Conservation (phyloP, 53 echinoderm and acorn worm genomes). For the Zoroaster sp. region DNA sequence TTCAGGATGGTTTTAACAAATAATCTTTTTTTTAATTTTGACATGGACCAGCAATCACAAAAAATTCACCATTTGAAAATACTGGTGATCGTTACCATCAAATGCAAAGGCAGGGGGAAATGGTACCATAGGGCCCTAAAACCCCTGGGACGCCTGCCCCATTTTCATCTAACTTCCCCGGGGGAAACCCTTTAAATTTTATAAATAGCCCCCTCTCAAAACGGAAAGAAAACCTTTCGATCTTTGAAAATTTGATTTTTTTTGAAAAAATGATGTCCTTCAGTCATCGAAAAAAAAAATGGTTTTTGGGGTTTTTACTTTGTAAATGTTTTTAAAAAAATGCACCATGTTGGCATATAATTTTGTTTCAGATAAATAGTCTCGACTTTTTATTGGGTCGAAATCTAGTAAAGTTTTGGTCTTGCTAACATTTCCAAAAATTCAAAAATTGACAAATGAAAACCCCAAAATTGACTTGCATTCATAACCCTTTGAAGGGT, state of each 20-base stretch:
- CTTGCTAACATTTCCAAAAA: background rate
- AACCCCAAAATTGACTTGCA: background rate
- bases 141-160: background rate
- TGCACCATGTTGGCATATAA: too few species aligned
- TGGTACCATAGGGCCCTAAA: constrained; percentile 5
- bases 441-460: background rate
- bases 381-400: background rate
- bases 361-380: too few species aligned
- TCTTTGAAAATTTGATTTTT: too few species aligned
- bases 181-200: background rate
- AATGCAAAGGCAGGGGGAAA: background rate
- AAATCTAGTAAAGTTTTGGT: background rate
- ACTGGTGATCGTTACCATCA: background rate
- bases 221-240: too few species aligned
- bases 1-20: background rate
- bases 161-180: too few species aligned
- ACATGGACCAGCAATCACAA: background rate
- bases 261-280: too few species aligned
- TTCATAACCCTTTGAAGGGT: background rate
- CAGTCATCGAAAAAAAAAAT: too few species aligned
- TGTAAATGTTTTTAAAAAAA: too few species aligned
- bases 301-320: too few species aligned
- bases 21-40: background rate
- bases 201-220: too few species aligned
- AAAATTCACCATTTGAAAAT: background rate